A percentile compares a stretch with the other conserved stretches of the same genome.
Conservation (phyloP, 2,888 invertebrate genomes). For the Matsumyia berberina region DNA sequence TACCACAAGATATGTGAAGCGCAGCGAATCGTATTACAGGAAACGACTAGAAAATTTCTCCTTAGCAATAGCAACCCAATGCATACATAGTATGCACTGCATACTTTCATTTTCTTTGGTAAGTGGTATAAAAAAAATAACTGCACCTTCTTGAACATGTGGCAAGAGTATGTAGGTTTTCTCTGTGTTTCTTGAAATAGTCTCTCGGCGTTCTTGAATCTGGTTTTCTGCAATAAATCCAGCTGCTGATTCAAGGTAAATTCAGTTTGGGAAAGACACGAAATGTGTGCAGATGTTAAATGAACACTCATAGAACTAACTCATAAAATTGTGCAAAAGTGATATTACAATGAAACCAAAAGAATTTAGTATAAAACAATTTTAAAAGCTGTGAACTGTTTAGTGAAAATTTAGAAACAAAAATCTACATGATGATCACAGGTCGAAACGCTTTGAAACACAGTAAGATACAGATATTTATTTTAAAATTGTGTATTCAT, state of each 20-base stretch:
- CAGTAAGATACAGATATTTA: conserved; percentile 4
- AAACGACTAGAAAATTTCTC: conserved; percentile 1
- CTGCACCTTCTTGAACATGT: conserved; percentile 44
- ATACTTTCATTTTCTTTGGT: conserved; percentile 52
- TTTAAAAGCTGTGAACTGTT: too few species aligned
- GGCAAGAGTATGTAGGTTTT: conserved; percentile 1
- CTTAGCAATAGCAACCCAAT: neutral
- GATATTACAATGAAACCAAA: conserved; percentile 58
- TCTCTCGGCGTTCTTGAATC: conserved; percentile 58
- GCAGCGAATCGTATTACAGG: conserved; percentile 9
- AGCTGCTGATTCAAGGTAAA: conserved; percentile 48
- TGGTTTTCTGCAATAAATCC: conserved; percentile 70
- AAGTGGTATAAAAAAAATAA: conserved; percentile 49
- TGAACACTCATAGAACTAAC: too few species aligned
- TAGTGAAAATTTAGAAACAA: neutral
- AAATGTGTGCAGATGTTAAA: conserved; percentile 60
- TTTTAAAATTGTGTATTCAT: neutral
- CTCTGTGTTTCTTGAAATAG: conserved; percentile 46
- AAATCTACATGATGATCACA: conserved; percentile 21
- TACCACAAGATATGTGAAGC: neutral
- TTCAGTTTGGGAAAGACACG: conserved; percentile 63
- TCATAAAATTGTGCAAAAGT: conserved; percentile 40
- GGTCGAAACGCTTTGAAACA: conserved; percentile 16
- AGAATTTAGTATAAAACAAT: conserved; percentile 6
- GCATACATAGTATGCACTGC: conserved; percentile 11